Evolutionary conservation across 2,888 invertebrate species (phyloP), one percentile per base, ranked within the genome.

Genomic region (Platynereis dumerilii): DNA sequence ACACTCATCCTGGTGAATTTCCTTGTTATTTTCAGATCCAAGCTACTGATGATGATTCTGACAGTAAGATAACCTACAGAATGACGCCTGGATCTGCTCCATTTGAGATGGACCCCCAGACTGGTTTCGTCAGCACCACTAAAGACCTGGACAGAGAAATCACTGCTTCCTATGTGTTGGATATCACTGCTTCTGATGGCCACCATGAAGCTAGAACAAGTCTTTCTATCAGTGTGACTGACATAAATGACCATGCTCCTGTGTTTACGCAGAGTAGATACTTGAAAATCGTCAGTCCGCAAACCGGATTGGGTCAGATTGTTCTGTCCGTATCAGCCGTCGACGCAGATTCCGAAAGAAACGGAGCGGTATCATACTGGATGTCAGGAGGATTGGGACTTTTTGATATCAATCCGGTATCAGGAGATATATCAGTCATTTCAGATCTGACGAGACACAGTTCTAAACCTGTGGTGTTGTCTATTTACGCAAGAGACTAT

Each of bases 181-280:
- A 58, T 15, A 20, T 59, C n/a, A 44, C 53, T 24, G 64, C 56
- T 10, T 24, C 39, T 29, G 64, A 64, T 27, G 54, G 64, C 1
- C n/a, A 22, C 17, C 28, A 59, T 29, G 52, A 34, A 12, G 29
- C 2, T 22, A 15, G n/a, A 10, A 71, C 76, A 2, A 72, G 68
- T 7, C 48, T 76, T 22, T 58, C 64, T 44, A 60, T 76, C 63
- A 48, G 69, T 44, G 74, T 80, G 5, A 69, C 71, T 10, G 65
- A 65, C 42, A 48, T 65, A 39, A 64, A 64, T 39, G 64, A 64
- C 27, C 48, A 64, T 29, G 52, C 58, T 2, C 64, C 64, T 22
- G 26, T 28, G 22, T 58, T 58, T 26, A 52, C 34, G 17, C 53
- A 57, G 1, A 29, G 26, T 17, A 2, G 39, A 3, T 58, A 58